Conservation (phyloP, 2,113 vertebrate genomes). For the Sylvicapra grimmia region DNA sequence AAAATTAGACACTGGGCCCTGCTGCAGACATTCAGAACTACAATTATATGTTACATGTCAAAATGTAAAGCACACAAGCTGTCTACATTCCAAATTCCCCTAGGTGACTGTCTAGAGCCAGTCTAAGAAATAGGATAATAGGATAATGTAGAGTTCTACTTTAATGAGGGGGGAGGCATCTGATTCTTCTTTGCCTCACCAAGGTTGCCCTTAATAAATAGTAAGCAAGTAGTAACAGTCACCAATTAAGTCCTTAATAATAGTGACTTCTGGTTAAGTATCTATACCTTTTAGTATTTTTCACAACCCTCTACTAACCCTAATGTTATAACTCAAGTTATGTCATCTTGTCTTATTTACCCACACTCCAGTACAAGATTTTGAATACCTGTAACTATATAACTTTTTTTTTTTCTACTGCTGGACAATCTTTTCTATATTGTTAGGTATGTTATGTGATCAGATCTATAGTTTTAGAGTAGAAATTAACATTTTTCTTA, state of each 20-base stretch:
- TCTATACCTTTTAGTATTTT: neutral
- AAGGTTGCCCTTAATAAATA: neutral
- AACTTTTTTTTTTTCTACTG: neutral
- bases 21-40: neutral
- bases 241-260: neutral
- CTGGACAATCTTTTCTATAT: neutral
- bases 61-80: neutral
- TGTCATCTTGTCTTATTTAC: neutral
- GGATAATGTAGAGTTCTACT: neutral
- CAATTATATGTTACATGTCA: neutral
- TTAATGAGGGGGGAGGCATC: neutral
- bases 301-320: neutral
- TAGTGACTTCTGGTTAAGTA: neutral
- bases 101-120: neutral
- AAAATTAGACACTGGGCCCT: neutral
- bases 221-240: neutral
- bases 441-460: neutral
- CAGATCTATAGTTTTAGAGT: neutral
- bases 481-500: neutral
- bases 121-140: neutral
- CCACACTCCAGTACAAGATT: neutral
- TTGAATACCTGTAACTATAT: neutral
- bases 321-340: neutral
- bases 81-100: neutral
- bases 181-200: neutral